Evolutionary conservation across 1,140 invertebrate genomes (phyloP), one percentile per base, ranked within the genome.

Genomic region (Microvelia longipes): DNA sequence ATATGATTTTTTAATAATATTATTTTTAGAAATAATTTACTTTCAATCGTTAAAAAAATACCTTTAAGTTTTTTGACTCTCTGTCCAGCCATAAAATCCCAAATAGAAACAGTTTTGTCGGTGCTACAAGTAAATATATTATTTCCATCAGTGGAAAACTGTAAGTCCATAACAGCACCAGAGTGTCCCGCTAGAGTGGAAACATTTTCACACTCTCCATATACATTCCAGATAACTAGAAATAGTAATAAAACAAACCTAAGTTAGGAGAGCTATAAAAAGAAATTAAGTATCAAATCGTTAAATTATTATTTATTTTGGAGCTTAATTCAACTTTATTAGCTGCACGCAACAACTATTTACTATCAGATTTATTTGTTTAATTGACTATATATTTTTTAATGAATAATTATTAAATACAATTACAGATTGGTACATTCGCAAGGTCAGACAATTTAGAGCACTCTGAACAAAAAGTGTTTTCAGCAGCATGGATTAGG

Each of bases 151-250:
- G 93, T 89, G n/a, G 90, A 94, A 77, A 98, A 98, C 75, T 95
- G 91, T 0, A 98, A 79, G 80, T 99, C 96, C 86, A 96, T 91
- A 2, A 99, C 85, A 14, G 96, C 94, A n/a, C 97, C 97, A 24
- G 89, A 93, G 79, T 99, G 98, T 0, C 95, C 95, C 67, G 87
- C 86, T 84, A 99, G 86, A 11, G 90, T 86, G 73, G 91, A 92
- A 73, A 97, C 88, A 80, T 98, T 99, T 76, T 99, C 95, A 83
- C 96, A 99, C 77, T 99, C 95, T 2, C 93, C 96, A 80, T 96
- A 97, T 1, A 96, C 92, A 80, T 92, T 95, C 98, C 98, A 99
- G 73, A 99, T 83, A 79, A 91, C 94, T 97, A 77, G 69, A 85
- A 83, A 28, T 75, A 73, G 76, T 73, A 61, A 73, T 76, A 71